Percentiles rank a stretch among this genome's conserved stretches.
phyloP scores from a whole-genome alignment of 1,140 invertebrate species.

The Leucophenga varia region DNA sequence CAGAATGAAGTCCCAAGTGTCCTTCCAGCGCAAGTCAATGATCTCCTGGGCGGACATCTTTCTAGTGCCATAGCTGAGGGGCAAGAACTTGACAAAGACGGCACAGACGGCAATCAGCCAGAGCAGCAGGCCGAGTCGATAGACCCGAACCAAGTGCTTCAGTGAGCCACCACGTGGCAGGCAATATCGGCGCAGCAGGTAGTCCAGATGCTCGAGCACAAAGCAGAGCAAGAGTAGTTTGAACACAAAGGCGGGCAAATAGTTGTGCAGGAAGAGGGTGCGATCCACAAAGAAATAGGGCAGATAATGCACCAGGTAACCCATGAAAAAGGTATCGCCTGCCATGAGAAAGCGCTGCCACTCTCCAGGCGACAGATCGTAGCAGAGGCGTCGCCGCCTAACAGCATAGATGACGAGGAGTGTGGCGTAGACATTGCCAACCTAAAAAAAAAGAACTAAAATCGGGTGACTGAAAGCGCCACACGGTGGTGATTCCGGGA shows the following conservation, averaged over 20 bases:
- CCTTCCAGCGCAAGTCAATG: slow-evolving; percentile 79
- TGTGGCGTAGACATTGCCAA: slow-evolving; percentile 65
- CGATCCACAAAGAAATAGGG: slow-evolving; percentile 91
- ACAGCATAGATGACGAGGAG: slow-evolving; percentile 78
- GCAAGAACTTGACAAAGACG: slow-evolving; percentile 76
- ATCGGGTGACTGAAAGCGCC: too few relatives aligned
- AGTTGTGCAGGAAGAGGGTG: slow-evolving; percentile 93
- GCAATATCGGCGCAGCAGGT: slow-evolving; percentile 58
- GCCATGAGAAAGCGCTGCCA: slow-evolving; percentile 74
- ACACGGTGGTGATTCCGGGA: too few relatives aligned
- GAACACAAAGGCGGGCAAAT: slow-evolving; percentile 88
- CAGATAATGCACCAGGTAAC: slow-evolving; percentile 86
- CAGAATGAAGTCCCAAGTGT: slow-evolving; percentile 93
- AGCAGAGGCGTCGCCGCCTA: slow-evolving; percentile 70
- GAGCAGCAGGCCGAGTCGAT: slow-evolving; percentile 61
- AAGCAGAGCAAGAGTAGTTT: slow-evolving; percentile 81
- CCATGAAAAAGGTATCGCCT: slow-evolving; percentile 75
- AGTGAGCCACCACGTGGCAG: slow-evolving; percentile 56
- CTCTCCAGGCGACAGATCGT: slow-evolving; percentile 69
- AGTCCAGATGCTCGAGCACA: slow-evolving; percentile 78
- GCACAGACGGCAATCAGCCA: slow-evolving; percentile 72
- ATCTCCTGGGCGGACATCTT: slow-evolving; percentile 74
- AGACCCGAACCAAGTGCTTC: slow-evolving; percentile 58
- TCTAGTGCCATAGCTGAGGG: slow-evolving; percentile 79
- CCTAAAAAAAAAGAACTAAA: too few relatives aligned